Evolutionary conservation across 1,140 invertebrate genomes (phyloP).

Genomic region (Apis laboriosa): DNA sequence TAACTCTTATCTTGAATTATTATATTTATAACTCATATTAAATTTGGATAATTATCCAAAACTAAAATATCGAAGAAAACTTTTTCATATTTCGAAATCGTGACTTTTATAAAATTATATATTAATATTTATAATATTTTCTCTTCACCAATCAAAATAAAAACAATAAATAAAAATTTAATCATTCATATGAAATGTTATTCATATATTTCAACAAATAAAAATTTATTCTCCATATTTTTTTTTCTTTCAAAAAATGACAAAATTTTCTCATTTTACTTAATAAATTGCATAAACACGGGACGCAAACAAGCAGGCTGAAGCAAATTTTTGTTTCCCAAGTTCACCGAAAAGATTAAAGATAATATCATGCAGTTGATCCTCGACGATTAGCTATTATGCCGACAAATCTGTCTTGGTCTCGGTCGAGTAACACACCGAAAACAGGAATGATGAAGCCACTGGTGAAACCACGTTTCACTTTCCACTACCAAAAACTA

Average conservation of each 20-base stretch:
- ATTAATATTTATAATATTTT: no score
- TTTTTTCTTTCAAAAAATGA: background rate
- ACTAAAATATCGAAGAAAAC: no score
- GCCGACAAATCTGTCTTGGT: background rate
- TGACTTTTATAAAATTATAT: no score
- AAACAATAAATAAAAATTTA: no score
- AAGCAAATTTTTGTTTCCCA: constrained; percentile 2
- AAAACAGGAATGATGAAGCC: constrained; percentile 10
- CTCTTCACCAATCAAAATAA: no score
- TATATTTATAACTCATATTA: no score
- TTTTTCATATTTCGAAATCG: no score
- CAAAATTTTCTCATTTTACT: background rate
- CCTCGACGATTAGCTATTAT: background rate
- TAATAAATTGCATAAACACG: background rate
- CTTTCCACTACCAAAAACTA: constrained; percentile 32
- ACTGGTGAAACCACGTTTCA: constrained; percentile 44
- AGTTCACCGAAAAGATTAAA: background rate
- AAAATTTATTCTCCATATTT: background rate
- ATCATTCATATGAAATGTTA: no score
- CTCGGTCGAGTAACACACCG: background rate
- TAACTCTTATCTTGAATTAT: no score
- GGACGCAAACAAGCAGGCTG: background rate
- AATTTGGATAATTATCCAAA: no score
- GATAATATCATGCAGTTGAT: background rate
- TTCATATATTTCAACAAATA: no score